Evolutionary conservation across 2,113 vertebrate species (phyloP).

Genomic region (Oxyura jamaicensis): DNA sequence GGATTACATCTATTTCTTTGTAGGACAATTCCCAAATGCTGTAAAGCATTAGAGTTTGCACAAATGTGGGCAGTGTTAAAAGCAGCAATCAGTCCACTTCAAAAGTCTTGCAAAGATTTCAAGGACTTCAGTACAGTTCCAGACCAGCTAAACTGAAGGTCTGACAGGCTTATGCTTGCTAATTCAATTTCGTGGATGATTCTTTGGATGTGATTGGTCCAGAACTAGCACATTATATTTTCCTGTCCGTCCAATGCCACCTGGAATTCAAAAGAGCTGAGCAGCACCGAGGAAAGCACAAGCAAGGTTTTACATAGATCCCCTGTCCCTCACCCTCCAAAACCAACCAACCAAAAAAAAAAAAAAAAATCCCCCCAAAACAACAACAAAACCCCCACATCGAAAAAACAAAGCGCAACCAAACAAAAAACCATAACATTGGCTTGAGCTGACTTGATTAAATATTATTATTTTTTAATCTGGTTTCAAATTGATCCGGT

Average conservation of each 20-base stretch:
- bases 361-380: too few species aligned
- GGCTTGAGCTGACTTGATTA: neutral
- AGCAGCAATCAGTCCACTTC: neutral
- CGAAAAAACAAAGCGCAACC: too few species aligned
- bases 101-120: fast-evolving
- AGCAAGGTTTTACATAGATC: neutral
- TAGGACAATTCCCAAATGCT: neutral
- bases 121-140: neutral
- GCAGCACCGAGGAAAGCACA: neutral
- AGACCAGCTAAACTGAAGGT: neutral
- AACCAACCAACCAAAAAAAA: too few species aligned
- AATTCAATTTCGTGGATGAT: neutral
- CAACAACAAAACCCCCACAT: too few species aligned
- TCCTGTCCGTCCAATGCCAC: neutral
- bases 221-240: neutral
- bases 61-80: fast-evolving
- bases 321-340: too few species aligned
- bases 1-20: neutral
- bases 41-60: neutral
- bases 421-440: neutral
- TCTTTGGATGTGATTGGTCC: neutral
- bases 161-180: neutral
- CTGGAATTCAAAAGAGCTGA: neutral
- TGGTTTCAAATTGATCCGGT: neutral
- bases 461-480: neutral